Conservation (phyloP, 1,140 invertebrate genomes). For the Hetaerina americana region DNA sequence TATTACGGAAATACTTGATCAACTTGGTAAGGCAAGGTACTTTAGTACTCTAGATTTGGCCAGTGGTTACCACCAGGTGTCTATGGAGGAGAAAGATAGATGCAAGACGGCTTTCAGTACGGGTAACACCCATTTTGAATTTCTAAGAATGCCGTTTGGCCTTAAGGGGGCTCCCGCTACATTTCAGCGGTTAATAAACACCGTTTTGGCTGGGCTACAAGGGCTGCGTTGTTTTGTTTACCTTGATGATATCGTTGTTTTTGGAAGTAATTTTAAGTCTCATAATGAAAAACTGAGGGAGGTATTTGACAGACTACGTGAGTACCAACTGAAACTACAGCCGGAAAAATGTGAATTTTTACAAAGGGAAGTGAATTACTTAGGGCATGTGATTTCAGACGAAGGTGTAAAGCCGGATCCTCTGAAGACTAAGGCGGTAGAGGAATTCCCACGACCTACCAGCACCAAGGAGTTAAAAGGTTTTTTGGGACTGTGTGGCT, state of each 20-base stretch:
- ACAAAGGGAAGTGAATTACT: constrained; percentile 27
- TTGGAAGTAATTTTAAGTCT: constrained; percentile 22
- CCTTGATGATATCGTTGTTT: constrained; percentile 31
- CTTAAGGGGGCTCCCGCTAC: too few species aligned
- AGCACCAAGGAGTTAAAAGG: constrained; percentile 25
- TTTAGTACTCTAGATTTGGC: constrained; percentile 32
- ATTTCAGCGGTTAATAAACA: constrained; percentile 24
- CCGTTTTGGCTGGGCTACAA: constrained; percentile 23
- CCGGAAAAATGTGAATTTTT: constrained; percentile 34
- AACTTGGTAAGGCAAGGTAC: constrained; percentile 23
- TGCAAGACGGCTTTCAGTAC: constrained; percentile 34
- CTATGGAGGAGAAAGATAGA: constrained; percentile 23
- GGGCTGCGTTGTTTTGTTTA: constrained; percentile 25
- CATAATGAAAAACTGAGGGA: constrained; percentile 20
- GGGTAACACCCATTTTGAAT: constrained; percentile 26
- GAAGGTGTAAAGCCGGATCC: constrained; percentile 30
- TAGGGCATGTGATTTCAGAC: constrained; percentile 28
- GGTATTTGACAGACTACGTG: constrained; percentile 26
- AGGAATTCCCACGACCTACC: constrained; percentile 27
- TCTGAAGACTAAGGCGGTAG: constrained; percentile 25
- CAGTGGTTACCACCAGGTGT: constrained; percentile 35
- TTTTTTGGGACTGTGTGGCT: constrained; percentile 30
- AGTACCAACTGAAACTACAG: constrained; percentile 30
- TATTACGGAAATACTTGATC: constrained; percentile 32
- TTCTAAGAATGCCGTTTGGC: constrained; percentile 18